Conservation (phyloP, 2,888 invertebrate species). For the Hirtodrosophila duncani region DNA sequence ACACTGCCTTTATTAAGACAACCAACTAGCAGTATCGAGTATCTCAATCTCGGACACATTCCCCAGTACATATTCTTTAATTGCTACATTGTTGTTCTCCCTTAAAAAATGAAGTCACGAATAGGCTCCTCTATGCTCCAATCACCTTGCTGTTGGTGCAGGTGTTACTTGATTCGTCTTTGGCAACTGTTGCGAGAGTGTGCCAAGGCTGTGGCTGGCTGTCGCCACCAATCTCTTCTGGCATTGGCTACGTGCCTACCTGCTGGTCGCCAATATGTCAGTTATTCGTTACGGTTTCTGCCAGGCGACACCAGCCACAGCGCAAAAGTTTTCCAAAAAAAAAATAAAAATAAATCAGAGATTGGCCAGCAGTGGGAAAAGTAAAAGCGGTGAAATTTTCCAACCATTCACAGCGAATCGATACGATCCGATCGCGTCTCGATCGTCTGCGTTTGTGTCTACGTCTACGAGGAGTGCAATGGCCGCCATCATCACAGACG, state of each 20-base stretch:
- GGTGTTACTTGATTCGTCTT: too few relatives aligned
- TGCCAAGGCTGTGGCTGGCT: too few relatives aligned
- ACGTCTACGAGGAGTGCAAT: constrained; percentile 57
- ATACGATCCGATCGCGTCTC: constrained; percentile 38
- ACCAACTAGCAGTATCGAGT: too few relatives aligned
- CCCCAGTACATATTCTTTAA: too few relatives aligned
- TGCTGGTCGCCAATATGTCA: constrained; percentile 49
- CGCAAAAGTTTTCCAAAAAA: constrained; percentile 38
- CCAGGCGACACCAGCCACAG: constrained; percentile 39
- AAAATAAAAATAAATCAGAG: constrained; percentile 20
- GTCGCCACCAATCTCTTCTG: too few relatives aligned
- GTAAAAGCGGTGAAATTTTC: constrained; percentile 70
- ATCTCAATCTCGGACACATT: too few relatives aligned
- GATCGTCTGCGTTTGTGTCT: neutral
- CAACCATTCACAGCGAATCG: constrained; percentile 61
- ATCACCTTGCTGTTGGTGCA: too few relatives aligned
- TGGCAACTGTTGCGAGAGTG: too few relatives aligned
- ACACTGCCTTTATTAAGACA: too few relatives aligned
- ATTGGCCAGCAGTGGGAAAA: constrained; percentile 41
- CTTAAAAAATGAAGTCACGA: too few relatives aligned
- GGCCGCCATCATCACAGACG: constrained; percentile 16
- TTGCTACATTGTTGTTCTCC: too few relatives aligned
- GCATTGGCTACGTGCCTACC: constrained; percentile 13
- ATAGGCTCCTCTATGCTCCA: too few relatives aligned
- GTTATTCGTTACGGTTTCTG: constrained; percentile 49